Base-by-base conservation (phyloP, 2,797 vertebrate genomes). In the Parotocinclus haroldoi region DNA sequence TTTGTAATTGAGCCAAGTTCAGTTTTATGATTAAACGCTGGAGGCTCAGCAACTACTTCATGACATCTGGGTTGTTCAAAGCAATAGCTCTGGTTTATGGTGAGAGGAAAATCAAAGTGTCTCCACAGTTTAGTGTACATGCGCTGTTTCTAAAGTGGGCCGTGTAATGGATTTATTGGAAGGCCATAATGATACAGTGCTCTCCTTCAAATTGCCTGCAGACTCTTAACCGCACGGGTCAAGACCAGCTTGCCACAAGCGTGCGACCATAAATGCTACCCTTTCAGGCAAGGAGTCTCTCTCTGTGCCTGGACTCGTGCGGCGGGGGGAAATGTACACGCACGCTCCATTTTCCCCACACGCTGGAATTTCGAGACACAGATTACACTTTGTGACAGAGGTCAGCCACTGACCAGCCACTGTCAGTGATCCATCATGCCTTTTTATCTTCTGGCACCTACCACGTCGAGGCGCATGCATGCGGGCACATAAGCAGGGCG, bases 161-260 rank as follows among this genome's bases (percentile, higher is more conserved):
- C 65, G 69, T 72, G 66, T 60, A 57, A 53, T 58, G 59, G 69
- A 79, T 76, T 74, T 76, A 71, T 66, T n/a, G 68, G 58, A 52
- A 54, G 69, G 65, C 64, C 58, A 59, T 71, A 71, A 72, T 74
- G 62, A 70, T 66, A 70, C 40, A 68, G 18, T 76, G 68, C 58
- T 46, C 55, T 53, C 42, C 39, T 73, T 65, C 40, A 52, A 67
- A 68, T 36, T 62, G 68, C 66, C 50, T 66, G 16, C 58, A 55
- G 63, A 55, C 51, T 44, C 58, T 71, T 44, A 54, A 70, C 66
- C 55, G 12, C 45, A 51, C 17, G 63, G 63, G 58, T 62, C 56
- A 58, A 58, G 58, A 56, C 68, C 72, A 51, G 53, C 37, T 58
- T 66, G 58, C 57, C 45, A 42, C 62, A 56, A 61, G 63, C 56